phyloP scores from a whole-genome alignment of 1,140 invertebrate genomes.

The Portunus trituberculatus region DNA sequence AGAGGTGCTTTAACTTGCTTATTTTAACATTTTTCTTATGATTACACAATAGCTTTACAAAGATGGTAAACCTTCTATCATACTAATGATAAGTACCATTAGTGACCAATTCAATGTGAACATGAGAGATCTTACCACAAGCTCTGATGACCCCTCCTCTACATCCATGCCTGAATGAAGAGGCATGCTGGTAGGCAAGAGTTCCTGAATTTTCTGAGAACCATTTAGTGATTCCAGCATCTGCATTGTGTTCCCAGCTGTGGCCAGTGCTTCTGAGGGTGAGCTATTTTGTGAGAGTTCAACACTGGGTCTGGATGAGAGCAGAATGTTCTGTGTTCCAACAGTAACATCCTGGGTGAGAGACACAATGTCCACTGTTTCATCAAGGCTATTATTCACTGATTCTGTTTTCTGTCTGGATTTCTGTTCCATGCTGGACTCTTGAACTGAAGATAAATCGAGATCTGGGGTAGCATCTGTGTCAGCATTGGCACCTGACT shows the following conservation, averaged over 20 bases:
- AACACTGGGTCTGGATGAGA: neutral
- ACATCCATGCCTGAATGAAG: conserved; percentile 11
- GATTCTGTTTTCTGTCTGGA: neutral
- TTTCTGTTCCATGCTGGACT: neutral
- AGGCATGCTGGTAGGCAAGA: neutral
- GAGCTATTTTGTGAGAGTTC: neutral
- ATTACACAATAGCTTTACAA: no score
- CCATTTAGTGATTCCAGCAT: neutral
- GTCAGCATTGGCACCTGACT: neutral
- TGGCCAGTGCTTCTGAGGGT: neutral
- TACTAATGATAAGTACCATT: no score
- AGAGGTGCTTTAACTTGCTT: no score
- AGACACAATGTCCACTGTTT: neutral
- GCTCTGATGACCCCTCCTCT: neutral
- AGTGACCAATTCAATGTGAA: no score
- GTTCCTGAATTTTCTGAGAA: neutral
- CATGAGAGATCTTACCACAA: neutral
- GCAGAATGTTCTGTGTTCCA: neutral
- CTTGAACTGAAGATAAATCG: neutral
- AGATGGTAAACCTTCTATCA: no score
- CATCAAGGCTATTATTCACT: neutral
- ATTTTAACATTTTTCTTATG: no score
- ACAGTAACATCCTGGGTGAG: neutral
- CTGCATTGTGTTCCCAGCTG: neutral
- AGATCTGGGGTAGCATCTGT: neutral